Conservation (phyloP, 2,888 invertebrate species). For the Merodon equestris region DNA sequence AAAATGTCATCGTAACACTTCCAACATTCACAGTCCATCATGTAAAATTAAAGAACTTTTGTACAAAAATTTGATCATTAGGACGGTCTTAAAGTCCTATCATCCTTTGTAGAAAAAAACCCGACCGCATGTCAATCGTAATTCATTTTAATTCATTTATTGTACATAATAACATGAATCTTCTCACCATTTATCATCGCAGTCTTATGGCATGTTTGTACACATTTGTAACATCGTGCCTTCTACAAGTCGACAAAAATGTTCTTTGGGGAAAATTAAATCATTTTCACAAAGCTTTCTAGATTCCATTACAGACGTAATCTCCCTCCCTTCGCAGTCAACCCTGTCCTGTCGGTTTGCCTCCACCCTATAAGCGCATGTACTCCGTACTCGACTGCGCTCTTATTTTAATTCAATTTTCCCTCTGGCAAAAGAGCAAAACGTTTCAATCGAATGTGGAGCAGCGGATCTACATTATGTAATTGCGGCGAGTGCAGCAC, state of each 20-base stretch:
- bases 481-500: conserved; percentile 61
- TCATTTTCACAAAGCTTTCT: conserved; percentile 56
- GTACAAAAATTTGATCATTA: conserved; percentile 36
- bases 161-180: conserved; percentile 36
- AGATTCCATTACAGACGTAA: conserved; percentile 6
- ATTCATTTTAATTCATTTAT: conserved; percentile 54
- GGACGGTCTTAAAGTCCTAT: conserved; percentile 34
- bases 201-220: not conserved
- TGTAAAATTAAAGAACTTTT: conserved; percentile 36
- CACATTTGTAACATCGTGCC: not conserved
- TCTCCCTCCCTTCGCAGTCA: not conserved
- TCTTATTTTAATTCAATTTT: conserved; percentile 69
- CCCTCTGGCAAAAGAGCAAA: conserved; percentile 68
- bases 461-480: conserved; percentile 68
- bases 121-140: conserved; percentile 48
- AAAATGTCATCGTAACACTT: not conserved
- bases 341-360: not conserved
- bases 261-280: conserved; percentile 64
- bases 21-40: conserved; percentile 44
- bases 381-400: conserved; percentile 55
- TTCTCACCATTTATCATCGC: conserved; percentile 28
- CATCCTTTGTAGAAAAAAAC: conserved; percentile 9
- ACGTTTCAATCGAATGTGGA: conserved; percentile 68
- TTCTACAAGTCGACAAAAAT: conserved; percentile 24
- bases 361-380: conserved; percentile 19